phyloP scores from a whole-genome alignment of 1,140 invertebrate genomes.

The Scaptomyza pallida region DNA sequence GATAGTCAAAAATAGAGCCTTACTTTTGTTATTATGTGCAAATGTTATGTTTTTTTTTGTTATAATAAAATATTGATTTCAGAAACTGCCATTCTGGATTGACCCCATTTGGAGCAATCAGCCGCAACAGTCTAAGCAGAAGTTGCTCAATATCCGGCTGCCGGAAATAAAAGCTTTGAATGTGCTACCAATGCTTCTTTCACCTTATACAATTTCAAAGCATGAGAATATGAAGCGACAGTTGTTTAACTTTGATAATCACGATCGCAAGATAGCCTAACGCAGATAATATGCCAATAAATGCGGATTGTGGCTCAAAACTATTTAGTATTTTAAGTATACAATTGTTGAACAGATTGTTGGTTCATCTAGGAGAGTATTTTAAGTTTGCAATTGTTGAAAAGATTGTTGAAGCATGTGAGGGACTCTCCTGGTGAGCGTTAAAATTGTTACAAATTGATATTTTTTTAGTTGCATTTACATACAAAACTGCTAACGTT shows the following conservation, averaged over 20 bases:
- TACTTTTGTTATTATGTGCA: too few relatives aligned
- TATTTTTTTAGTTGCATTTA: constrained; percentile 11
- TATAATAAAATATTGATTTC: constrained; percentile 4
- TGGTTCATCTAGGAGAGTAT: too few relatives aligned
- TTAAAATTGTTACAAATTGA: constrained; percentile 26
- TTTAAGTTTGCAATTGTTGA: not conserved
- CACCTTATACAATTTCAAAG: constrained; percentile 78
- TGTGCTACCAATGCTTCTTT: constrained; percentile 66
- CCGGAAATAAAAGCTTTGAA: constrained; percentile 67
- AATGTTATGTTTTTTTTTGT: not conserved
- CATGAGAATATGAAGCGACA: constrained; percentile 77
- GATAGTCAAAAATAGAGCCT: too few relatives aligned
- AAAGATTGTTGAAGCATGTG: not conserved
- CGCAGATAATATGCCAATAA: not conserved
- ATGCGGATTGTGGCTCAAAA: not conserved
- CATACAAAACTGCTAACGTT: not conserved
- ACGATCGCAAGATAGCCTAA: constrained; percentile 79
- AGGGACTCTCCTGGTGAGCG: constrained; percentile 36
- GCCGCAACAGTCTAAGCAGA: constrained; percentile 38
- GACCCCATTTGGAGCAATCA: constrained; percentile 80
- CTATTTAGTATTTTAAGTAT: not conserved
- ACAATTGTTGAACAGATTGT: not conserved
- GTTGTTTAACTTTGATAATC: constrained; percentile 74
- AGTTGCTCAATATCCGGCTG: constrained; percentile 63
- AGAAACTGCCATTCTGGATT: constrained; percentile 78